phyloP scores from a whole-genome alignment of 2,888 invertebrate genomes.

The Pegoplata infirma region DNA sequence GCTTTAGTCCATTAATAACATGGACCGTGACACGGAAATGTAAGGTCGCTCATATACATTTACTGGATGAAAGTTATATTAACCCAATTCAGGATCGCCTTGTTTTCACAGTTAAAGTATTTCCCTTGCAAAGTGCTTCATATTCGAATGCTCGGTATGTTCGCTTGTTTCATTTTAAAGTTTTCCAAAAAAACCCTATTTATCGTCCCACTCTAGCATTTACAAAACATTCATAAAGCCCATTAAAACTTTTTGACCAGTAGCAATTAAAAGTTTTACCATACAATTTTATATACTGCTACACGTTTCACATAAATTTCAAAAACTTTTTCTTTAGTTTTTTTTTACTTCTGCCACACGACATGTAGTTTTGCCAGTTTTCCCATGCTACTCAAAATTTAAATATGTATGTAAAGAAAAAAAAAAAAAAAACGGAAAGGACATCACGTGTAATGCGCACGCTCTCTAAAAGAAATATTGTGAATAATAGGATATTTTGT shows the following conservation, averaged over 20 bases:
- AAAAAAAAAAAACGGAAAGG: constrained; percentile 72
- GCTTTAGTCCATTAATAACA: too few relatives aligned
- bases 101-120: too few relatives aligned
- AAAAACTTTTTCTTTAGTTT: constrained; percentile 28
- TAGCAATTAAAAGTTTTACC: constrained; percentile 70
- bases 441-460: constrained; percentile 74
- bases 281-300: constrained; percentile 59
- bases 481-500: constrained; percentile 29
- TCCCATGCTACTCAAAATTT: constrained; percentile 36
- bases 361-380: constrained; percentile 28
- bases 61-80: too few relatives aligned
- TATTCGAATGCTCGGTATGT: too few relatives aligned
- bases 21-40: too few relatives aligned
- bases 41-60: too few relatives aligned
- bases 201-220: too few relatives aligned
- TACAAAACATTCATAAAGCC: constrained; percentile 37
- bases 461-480: constrained; percentile 59
- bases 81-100: too few relatives aligned
- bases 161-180: too few relatives aligned
- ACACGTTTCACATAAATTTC: constrained; percentile 49
- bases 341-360: constrained; percentile 42
- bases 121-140: too few relatives aligned
- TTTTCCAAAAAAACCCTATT: too few relatives aligned
- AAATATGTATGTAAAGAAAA: constrained; percentile 26
- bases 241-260: constrained; percentile 71